Evolutionary conservation across 2,113 vertebrate genomes (phyloP).

Genomic region (Oriolus oriolus): DNA sequence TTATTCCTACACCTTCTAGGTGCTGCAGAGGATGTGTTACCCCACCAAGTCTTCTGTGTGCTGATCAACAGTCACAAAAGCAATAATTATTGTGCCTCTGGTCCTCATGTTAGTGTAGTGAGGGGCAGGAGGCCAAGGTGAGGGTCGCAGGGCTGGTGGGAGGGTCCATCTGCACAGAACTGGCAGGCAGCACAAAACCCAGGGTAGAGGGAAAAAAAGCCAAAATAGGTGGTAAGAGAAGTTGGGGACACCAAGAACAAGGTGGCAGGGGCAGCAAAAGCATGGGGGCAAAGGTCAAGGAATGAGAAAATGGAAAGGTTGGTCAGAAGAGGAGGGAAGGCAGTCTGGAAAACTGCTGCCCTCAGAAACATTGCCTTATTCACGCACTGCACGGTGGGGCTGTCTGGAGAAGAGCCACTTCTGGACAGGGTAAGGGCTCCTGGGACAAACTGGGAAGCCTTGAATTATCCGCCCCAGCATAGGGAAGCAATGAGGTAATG

Average conservation of each 20-base stretch:
- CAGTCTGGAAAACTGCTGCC: not conserved
- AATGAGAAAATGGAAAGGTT: not conserved
- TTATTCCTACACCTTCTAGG: not conserved
- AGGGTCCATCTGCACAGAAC: rapidly evolving
- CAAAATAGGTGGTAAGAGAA: not conserved
- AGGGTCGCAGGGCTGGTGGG: not conserved
- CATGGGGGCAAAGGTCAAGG: not conserved
- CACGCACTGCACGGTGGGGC: not conserved
- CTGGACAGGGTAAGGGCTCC: not conserved
- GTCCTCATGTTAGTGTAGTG: not conserved
- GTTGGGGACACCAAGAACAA: not conserved
- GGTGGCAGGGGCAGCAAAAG: not conserved
- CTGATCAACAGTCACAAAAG: not conserved
- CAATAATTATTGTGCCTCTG: not conserved
- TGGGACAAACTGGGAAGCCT: not conserved
- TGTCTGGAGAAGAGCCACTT: not conserved
- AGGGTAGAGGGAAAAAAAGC: not conserved
- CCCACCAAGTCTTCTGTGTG: not conserved
- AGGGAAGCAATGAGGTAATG: not conserved
- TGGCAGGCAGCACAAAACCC: not conserved
- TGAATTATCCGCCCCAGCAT: not conserved
- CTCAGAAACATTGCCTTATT: not conserved
- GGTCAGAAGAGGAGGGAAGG: not conserved
- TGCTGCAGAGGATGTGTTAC: not conserved
- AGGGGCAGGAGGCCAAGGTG: not conserved